Base-by-base conservation (phyloP, 2,797 vertebrate genomes). In the Aphelocoma californica region DNA sequence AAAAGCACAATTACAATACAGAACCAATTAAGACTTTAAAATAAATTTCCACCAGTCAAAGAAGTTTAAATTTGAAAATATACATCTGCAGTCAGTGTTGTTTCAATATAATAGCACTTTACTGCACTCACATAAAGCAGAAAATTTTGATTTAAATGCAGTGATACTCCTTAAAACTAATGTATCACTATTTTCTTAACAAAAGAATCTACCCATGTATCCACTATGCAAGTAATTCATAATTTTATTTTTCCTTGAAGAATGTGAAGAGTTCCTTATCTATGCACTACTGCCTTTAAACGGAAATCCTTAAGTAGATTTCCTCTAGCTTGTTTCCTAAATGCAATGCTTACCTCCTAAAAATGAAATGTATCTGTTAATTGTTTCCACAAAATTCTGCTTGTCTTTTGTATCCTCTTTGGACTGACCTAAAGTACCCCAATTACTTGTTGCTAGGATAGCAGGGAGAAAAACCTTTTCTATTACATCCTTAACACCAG, bases 381-480 rank as follows among this genome's bases (percentile, higher is more conserved):
- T 92, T 26, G 91, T 97, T 96, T 98, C 97, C 88, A 96, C 92
- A n/a, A 98, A 98, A 80, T 97, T 92, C 47, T 97, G 92, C 94
- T 97, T 98, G 75, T 97, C 92, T 83, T 96, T 97, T 74, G 93
- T 97, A 92, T 97, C 98, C 54, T 98, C 96, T 88, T 97, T 97
- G 19, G 96, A 97, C 42, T 98, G 97, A 88, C 97, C 97, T 93
- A 99, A 94, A 86, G 91, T 96, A 74, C 98, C 98, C 98, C 98
- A 98, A 70, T 97, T 98, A 85, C 89, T 98, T 89, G 96, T 97
- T 85, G 94, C 81, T 29, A 98, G 96, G 56, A 98, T 66, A 90
- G 98, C 97, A 61, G 98, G 98, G 28, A 98, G 88, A 92, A 98
- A 96, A 90, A 98, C 81, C 28, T 88, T 97, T 90, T 95, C 93